These are phyloP conservation scores for Squalus acanthias DNA, from an alignment of 2,797 vertebrate genomes.

Conservation along the genomic window DNA sequence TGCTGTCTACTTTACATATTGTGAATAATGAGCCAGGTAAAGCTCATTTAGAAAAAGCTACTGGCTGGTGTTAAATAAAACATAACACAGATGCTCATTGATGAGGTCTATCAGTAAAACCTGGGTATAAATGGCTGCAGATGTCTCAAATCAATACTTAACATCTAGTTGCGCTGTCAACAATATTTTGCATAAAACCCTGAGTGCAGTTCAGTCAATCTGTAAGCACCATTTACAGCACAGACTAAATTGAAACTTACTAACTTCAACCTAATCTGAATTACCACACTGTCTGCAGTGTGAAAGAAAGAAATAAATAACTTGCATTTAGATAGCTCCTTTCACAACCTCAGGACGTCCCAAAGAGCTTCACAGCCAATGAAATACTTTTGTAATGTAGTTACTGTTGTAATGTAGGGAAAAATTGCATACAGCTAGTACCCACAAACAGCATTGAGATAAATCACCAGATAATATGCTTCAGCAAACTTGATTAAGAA, in stretches of 20 bases:
- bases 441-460: not conserved
- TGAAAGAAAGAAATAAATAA: not conserved
- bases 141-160: not conserved
- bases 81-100: slow-evolving; percentile 24
- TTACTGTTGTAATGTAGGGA: not conserved
- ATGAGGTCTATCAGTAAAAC: slow-evolving; percentile 13
- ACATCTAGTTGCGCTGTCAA: not conserved
- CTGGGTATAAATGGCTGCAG: not conserved
- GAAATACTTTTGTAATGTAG: not conserved
- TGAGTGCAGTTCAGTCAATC: not conserved
- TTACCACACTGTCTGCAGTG: not conserved
- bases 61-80: slow-evolving; percentile 32
- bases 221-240: not conserved
- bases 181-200: not conserved
- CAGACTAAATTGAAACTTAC: not conserved
- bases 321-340: not conserved
- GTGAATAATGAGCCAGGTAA: slow-evolving; percentile 35
- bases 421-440: not conserved
- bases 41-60: slow-evolving; percentile 27
- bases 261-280: not conserved
- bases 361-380: not conserved
- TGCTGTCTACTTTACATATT: slow-evolving; percentile 28
- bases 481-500: not conserved
- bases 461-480: not conserved
- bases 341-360: not conserved